Percentiles rank a stretch among this genome's conserved stretches.
These are phyloP conservation scores for Steatornis caripensis DNA, from an alignment of 2,113 vertebrate genomes.

Conservation along the genomic window DNA sequence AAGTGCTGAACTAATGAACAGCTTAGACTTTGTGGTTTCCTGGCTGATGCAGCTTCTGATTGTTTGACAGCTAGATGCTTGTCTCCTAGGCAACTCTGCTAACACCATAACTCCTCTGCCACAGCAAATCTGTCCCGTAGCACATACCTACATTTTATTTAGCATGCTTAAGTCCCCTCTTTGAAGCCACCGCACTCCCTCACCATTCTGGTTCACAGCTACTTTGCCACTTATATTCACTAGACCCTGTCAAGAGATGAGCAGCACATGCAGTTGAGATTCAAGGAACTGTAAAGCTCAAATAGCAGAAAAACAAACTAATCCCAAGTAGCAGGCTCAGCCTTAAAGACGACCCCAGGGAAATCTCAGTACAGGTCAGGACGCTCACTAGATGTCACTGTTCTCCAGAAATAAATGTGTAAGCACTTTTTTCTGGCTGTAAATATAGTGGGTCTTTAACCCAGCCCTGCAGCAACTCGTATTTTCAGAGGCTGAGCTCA, in stretches of 20 bases:
- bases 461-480: not conserved
- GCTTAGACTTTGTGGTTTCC: not conserved
- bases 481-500: not conserved
- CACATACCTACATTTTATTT: not conserved
- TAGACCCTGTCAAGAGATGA: not conserved
- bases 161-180: not conserved
- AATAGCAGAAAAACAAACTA: not conserved
- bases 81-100: not conserved
- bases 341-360: not conserved
- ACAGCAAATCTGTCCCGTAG: not conserved
- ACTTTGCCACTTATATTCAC: not conserved
- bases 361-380: not conserved
- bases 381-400: conserved; percentile 62
- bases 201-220: not conserved
- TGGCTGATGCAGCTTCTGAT: not conserved
- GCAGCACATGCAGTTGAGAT: not conserved
- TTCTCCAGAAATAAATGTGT: conserved; percentile 23
- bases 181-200: not conserved
- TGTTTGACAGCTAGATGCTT: not conserved
- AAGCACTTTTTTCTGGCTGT: not conserved
- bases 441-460: not conserved
- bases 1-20: not conserved
- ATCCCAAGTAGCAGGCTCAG: not conserved
- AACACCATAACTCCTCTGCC: not conserved
- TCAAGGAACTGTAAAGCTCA: not conserved